Conservation (phyloP, 2,797 vertebrate genomes). For the Petrocephalus schoutedeni region DNA sequence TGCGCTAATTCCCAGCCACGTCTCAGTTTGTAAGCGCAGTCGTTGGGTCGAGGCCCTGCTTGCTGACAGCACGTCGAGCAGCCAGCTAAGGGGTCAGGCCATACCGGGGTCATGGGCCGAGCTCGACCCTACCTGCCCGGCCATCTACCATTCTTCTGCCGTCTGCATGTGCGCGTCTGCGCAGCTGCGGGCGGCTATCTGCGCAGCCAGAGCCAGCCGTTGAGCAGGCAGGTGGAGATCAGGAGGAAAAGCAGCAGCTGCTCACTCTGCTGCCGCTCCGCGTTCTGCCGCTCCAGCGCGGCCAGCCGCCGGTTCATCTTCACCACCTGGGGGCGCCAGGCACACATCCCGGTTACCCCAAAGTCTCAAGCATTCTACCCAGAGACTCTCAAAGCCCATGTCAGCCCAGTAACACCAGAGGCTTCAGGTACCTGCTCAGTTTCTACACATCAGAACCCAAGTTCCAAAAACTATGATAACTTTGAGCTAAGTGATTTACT, state of each 20-base stretch:
- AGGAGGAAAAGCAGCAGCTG: slow-evolving; percentile 61
- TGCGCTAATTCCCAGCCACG: not conserved
- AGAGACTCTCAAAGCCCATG: not conserved
- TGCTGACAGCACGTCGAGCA: not conserved
- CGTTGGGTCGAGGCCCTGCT: not conserved
- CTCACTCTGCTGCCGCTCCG: slow-evolving; percentile 56
- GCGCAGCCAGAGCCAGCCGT: slow-evolving; percentile 72
- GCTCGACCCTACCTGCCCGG: not conserved
- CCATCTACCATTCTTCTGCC: not conserved
- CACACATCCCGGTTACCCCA: not conserved
- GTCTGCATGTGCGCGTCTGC: not conserved
- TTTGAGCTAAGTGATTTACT: not conserved
- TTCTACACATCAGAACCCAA: not conserved
- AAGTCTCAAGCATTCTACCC: not conserved
- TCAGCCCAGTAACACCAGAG: not conserved
- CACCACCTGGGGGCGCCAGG: slow-evolving; percentile 52
- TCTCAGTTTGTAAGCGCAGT: not conserved
- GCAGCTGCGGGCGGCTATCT: slow-evolving; percentile 43
- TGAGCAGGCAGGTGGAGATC: slow-evolving; percentile 60
- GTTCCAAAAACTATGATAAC: not conserved
- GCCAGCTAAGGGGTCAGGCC: not conserved
- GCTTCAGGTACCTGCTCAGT: no score
- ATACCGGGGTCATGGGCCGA: not conserved
- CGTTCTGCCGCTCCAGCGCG: slow-evolving; percentile 59
- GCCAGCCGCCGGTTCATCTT: slow-evolving; percentile 62